Base-by-base conservation (phyloP, 2,113 vertebrate genomes). In the Ochotona curzoniae region DNA sequence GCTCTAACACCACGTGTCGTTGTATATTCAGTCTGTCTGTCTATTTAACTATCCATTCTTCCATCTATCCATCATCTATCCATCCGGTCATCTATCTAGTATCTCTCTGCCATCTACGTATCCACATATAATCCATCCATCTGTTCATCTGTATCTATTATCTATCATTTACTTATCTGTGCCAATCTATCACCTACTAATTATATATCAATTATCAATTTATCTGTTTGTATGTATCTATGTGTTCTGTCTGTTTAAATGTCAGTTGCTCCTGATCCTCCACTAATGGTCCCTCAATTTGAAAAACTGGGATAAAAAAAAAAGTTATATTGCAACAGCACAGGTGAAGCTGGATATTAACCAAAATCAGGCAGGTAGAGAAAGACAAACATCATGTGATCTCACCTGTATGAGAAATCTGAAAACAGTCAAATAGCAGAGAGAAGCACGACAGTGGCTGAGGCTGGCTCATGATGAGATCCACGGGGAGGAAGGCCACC, bases 381-480 rank as follows among this genome's bases (percentile, higher is more conserved):
- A 67, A 66, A 67, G 25, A 44, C 26, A 87, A 64, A 69, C 25
- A 21, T 13, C 4, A 11, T 8, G 11, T 28, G 8, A 5, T 61
- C 28, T 60, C 75, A 61, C 51, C 70, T 14, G 2, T 13, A 13
- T 17, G 26, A 7, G 26, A 63, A n/a, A n/a, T 57, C 74, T 23
- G 5, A 23, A 18, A n/a, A 73, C 14, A 17, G 26, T 1, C 44
- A 26, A 12, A 51, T 25, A n/a, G 18, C 64, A 60, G 64, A 70
- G 13, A 44, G 32, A 8, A 26, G 64, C 2, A 8, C 0, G 6
- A n/a, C 17, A 2, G 18, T 38, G 5, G 4, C 26, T 18, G 10
- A n/a, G 6, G 25, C 9, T 30, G 1, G 82, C 20, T 3, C 13
- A 3, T 2, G 17, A 9, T 5, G 23, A 60, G 18, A n/a, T 28